These are phyloP conservation scores for Drosophila ohnishii DNA, from an alignment of 1,140 invertebrate genomes.

Conservation along the genomic window DNA sequence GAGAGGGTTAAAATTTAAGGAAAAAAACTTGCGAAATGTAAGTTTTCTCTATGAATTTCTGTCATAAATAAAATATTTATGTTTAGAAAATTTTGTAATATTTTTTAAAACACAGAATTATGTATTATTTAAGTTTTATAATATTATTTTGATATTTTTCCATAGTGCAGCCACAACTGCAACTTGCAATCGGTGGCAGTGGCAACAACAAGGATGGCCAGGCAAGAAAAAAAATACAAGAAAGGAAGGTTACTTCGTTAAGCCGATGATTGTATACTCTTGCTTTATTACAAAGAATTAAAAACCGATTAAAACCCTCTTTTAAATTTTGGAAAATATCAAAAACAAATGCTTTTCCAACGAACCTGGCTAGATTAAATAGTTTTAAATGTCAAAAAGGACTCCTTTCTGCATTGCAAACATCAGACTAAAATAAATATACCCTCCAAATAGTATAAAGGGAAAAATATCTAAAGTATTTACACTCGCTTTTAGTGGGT, in stretches of 20 bases:
- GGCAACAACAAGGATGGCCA: slow-evolving; percentile 37
- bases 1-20: no score
- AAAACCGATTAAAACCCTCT: no score
- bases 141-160: neutral
- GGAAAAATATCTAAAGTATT: slow-evolving; percentile 54
- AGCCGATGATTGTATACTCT: neutral
- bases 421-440: neutral
- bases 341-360: no score
- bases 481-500: slow-evolving; percentile 56
- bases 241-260: neutral
- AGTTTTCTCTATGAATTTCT: no score
- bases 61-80: neutral
- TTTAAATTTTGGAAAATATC: no score
- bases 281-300: neutral
- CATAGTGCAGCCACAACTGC: slow-evolving; percentile 18
- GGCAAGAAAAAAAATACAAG: slow-evolving; percentile 34
- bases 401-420: neutral
- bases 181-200: slow-evolving; percentile 21
- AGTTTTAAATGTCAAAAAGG: neutral
- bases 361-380: neutral
- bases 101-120: neutral
- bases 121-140: neutral
- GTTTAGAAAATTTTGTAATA: neutral
- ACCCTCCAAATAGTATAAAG: neutral
- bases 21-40: no score